Evolutionary conservation across 2,113 vertebrate species (phyloP).

Genomic region (Pristiophorus japonicus): DNA sequence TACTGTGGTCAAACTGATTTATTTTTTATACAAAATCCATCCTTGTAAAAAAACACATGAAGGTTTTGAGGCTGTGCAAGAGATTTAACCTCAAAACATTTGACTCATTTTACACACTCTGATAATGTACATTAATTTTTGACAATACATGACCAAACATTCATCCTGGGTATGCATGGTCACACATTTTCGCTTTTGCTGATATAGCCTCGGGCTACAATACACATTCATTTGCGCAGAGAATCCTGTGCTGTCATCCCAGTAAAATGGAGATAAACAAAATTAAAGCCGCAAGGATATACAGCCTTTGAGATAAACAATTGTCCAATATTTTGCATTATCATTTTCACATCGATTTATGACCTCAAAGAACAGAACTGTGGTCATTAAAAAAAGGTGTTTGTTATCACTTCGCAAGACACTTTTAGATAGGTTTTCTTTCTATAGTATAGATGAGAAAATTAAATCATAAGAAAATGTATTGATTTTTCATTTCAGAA

Average conservation of each 20-base stretch:
- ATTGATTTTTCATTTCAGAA: conserved; percentile 29
- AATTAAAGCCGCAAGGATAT: conserved; percentile 27
- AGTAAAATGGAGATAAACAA: conserved; percentile 33
- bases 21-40: background rate
- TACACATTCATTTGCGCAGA: conserved; percentile 32
- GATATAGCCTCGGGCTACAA: conserved; percentile 18
- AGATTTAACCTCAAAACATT: conserved; percentile 21
- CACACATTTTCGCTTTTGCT: conserved; percentile 34
- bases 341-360: conserved; percentile 1
- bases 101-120: conserved; percentile 25
- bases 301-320: conserved; percentile 3
- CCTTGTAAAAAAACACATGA: background rate
- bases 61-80: background rate
- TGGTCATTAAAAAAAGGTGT: conserved; percentile 18
- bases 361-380: conserved; percentile 13
- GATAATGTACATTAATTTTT: conserved; percentile 34
- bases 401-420: conserved; percentile 15
- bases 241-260: conserved; percentile 17
- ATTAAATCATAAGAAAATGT: conserved; percentile 20
- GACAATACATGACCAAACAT: conserved; percentile 33
- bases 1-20: background rate
- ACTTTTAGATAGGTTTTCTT: background rate
- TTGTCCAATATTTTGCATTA: conserved; percentile 24
- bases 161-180: conserved; percentile 35
- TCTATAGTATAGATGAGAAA: background rate